Evolutionary conservation across 2,113 vertebrate genomes (phyloP).

Genomic region (Dipodomys stephensi): DNA sequence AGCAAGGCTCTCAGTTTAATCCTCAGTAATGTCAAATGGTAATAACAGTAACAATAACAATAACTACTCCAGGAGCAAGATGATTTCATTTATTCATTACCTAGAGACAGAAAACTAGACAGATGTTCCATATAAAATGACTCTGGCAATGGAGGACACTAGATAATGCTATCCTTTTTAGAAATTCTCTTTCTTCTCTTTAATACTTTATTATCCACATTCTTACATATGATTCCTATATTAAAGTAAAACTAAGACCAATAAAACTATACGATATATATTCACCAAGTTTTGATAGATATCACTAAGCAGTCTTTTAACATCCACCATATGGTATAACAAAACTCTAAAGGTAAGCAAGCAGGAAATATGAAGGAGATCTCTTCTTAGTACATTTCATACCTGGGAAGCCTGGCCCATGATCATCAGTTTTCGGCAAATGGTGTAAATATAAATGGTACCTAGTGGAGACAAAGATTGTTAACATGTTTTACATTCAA

Average conservation of each 20-base stretch:
- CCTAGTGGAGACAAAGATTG: slow-evolving; percentile 85
- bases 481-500: slow-evolving; percentile 15
- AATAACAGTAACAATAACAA: slow-evolving; percentile 40
- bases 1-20: too few species aligned
- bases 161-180: background rate
- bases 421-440: slow-evolving; percentile 95
- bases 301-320: slow-evolving; percentile 21
- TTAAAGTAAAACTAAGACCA: slow-evolving; percentile 43
- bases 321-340: background rate
- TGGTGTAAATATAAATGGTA: slow-evolving; percentile 93
- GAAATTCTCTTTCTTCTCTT: slow-evolving; percentile 26
- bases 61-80: background rate
- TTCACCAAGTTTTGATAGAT: slow-evolving; percentile 8
- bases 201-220: slow-evolving; percentile 1
- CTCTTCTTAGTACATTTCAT: slow-evolving; percentile 69
- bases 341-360: slow-evolving; percentile 13
- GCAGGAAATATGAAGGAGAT: background rate
- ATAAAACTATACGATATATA: background rate
- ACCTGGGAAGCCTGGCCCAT: slow-evolving; percentile 92
- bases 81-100: background rate
- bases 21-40: too few species aligned
- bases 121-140: background rate
- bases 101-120: background rate
- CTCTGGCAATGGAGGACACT: background rate
- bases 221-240: background rate